Base-by-base conservation (phyloP, 2,797 vertebrate genomes). In the Kryptopterus vitreolus region DNA sequence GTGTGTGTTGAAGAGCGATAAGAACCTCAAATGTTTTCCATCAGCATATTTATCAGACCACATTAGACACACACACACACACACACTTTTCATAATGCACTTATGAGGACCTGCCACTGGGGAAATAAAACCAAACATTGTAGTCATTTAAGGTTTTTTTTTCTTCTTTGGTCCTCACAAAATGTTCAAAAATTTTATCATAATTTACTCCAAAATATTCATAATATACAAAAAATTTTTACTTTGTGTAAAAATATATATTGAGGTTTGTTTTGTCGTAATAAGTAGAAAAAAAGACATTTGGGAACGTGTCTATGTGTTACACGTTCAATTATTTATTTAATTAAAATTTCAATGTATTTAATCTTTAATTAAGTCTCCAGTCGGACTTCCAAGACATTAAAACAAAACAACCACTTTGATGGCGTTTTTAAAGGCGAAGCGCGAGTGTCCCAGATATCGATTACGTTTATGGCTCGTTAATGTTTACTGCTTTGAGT, bases 11-110 rank as follows among this genome's bases (percentile, higher is more conserved):
- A n/a, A 46, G 46, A 50, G 48, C 5, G 69, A 72, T 72, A 72
- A 72, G 69, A 72, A 33, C 69, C 50, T n/a, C 50, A 31, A 33
- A 53, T 72, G 26, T 33, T 31, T 9, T 72, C 68, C 50, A 72
- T 53, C 50, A 55, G 50, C 70, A 72, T 38, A 35, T 52, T 55
- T 55, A 55, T 55, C 70, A 11, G 24, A 15, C 11, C 26, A 61
- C 58, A 31, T 15, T 57, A 22, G 12, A 61, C 50, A 52, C 50
- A 52, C 7, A 52, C 1, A 52, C 50, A 52, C 57, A 61, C 58
- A 62, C 29, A 62, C 59, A 20, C 12, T n/a, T 43, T 11, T 50
- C 9, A 10, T 20, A 29, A 3, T 29, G 65, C 26, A 29, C 43
- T 70, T 50, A 69, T 20, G 26, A 20, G 66, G 66, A 69, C 66